Evolutionary conservation across 2,888 invertebrate genomes (phyloP), one percentile per base, ranked within the genome.

Genomic region (Pachliopta kotzebuea): DNA sequence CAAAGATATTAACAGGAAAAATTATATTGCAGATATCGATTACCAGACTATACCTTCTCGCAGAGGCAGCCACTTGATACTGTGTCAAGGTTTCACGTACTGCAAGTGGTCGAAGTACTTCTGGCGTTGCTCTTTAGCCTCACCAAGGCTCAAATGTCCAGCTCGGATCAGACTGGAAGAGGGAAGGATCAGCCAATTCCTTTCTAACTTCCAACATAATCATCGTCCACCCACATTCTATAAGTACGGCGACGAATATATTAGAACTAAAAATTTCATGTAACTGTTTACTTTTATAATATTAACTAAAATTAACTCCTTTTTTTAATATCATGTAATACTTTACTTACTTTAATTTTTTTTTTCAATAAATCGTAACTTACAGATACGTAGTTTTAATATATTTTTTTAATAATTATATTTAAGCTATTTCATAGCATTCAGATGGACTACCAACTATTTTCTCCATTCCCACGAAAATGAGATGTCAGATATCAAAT

Each of bases 1-100:
- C 4, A n/a, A n/a, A n/a, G 45, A 45, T 45, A 6, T n/a, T 45
- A n/a, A 45, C n/a, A n/a, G 4, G n/a, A 45, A 18, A 45, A 45
- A 45, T n/a, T 52, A 14, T 52, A n/a, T 52, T 52, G 14, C 21
- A 52, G 67, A 49, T 49, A 31, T 29, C 4, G 63, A 65, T 26
- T 70, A 71, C 58, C 37, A 59, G 52, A 37, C 58, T 4, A 42
- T 62, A 8, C 42, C 49, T 24, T 50, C 65, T 2, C 50, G 62
- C 23, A 62, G 45, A 31, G 65, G 65, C 23, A 61, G 57, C 4
- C 21, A 58, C 21, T 45, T 61, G 54, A 61, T 65, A 26, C 26
- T 65, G 4, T 62, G 59, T 11, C 20, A 67, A 18, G 72, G 72
- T 8, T 68, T 61, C 52, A 68, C 67, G 18, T 70, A 67, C 52